phyloP scores from a whole-genome alignment of 2,797 vertebrate genomes.

The Poeciliopsis turneri region DNA sequence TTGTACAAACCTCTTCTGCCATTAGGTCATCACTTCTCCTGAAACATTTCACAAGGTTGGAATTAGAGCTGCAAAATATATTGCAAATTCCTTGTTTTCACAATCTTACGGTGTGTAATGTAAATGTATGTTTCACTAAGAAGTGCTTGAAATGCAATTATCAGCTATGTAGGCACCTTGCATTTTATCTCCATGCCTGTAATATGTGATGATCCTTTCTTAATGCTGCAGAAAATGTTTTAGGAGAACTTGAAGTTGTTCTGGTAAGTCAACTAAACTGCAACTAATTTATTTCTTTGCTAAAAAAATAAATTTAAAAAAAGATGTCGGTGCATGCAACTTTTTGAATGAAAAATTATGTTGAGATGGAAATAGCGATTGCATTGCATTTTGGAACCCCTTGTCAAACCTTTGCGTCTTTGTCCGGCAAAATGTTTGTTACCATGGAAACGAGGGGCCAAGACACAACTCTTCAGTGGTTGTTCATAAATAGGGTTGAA shows the following conservation, averaged over 20 bases:
- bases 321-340: neutral
- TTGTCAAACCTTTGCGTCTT: no score
- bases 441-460: no score
- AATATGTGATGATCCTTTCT: neutral
- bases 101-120: neutral
- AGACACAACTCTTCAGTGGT: no score
- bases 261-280: neutral
- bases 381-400: no score
- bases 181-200: neutral
- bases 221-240: neutral
- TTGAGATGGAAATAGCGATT: neutral
- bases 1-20: neutral
- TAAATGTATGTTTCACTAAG: neutral
- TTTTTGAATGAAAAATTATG: neutral
- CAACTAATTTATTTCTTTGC: neutral
- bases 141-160: neutral
- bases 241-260: neutral
- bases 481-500: neutral
- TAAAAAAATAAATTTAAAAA: neutral
- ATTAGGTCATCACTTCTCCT: neutral
- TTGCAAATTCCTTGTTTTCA: neutral
- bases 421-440: no score
- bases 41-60: neutral
- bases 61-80: neutral
- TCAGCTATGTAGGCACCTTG: neutral